Conservation (phyloP, 1,140 invertebrate species). For the Liolophura sinensis region DNA sequence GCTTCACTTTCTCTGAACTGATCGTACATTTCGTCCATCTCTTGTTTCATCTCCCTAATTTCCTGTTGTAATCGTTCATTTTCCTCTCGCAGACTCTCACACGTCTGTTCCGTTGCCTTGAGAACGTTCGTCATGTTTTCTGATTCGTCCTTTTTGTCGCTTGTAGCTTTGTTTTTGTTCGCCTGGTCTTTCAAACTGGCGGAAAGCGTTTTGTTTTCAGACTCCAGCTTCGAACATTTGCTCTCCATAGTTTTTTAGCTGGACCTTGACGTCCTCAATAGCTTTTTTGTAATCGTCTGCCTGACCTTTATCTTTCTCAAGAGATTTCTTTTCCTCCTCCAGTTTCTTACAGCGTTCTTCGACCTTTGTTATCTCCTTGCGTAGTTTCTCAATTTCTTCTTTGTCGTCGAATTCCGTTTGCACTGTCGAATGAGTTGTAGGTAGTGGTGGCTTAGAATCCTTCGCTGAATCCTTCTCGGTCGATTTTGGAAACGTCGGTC, state of each 20-base stretch:
- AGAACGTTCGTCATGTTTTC: slow-evolving; percentile 23
- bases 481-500: too few species aligned
- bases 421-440: not conserved
- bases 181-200: slow-evolving; percentile 22
- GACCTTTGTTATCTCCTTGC: not conserved
- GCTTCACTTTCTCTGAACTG: slow-evolving; percentile 95
- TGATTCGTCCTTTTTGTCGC: slow-evolving; percentile 22
- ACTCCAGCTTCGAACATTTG: slow-evolving; percentile 29
- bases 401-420: not conserved
- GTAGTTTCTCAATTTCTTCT: not conserved
- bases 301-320: slow-evolving; percentile 20
- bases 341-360: slow-evolving; percentile 1
- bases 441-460: not conserved
- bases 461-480: not conserved
- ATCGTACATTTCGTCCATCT: slow-evolving; percentile 98
- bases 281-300: slow-evolving; percentile 22
- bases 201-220: slow-evolving; percentile 30
- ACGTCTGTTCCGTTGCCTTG: slow-evolving; percentile 65
- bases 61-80: slow-evolving; percentile 96
- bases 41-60: slow-evolving; percentile 87
- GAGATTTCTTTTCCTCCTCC: slow-evolving; percentile 14
- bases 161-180: slow-evolving; percentile 16
- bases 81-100: slow-evolving; percentile 93
- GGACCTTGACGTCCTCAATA: slow-evolving; percentile 57
- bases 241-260: slow-evolving; percentile 36